Evolutionary conservation across 2,888 invertebrate species (phyloP), one percentile per base, ranked within the genome.

Genomic region (Steromphala cineraria): DNA sequence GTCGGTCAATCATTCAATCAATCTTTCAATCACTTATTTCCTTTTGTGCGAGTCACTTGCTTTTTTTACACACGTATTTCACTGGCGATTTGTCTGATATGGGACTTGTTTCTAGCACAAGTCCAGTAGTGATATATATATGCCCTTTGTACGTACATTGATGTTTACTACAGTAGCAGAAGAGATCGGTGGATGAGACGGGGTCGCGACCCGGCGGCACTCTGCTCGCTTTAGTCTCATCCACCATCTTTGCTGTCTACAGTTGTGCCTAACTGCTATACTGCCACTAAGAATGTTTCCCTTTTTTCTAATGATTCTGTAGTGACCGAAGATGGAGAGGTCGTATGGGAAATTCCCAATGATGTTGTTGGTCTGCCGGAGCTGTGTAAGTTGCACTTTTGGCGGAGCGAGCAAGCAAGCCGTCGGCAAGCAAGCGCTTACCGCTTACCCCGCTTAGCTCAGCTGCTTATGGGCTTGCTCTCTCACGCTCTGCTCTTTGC

Each of bases 311-410:
- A 87, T 87, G 53, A 55, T 81, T 40, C 62, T 78, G 55, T 79
- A 90, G 90, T 90, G 86, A 90, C 90, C 79, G 89, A 89, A 83
- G 90, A 90, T 82, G 90, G 90, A 82, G 89, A 90, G 84, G 87
- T 89, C 79, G 87, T 89, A 85, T 86, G 88, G 89, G 89, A 89
- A 81, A 86, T 88, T 84, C 89, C 90, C 83, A 88, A 83, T 84
- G 90, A 90, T 84, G 83, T 88, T 75, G 82, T 87, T 81, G 85
- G 86, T 81, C 86, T 90, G 85, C 90, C 88, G 86, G 90, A 90
- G 84, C 86, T 90, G 86, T 90, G 90, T 90, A 90, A 90, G 90
- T 89, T 81, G 80, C 76, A 67, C 80, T 55, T 67, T 53, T 46
- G 67, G 78, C 62, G 40, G 62, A 67, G 53, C 55, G 67, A 75